Conservation (phyloP, 92 coral and sea anemone genomes). For the Palythoa grandiflora region DNA sequence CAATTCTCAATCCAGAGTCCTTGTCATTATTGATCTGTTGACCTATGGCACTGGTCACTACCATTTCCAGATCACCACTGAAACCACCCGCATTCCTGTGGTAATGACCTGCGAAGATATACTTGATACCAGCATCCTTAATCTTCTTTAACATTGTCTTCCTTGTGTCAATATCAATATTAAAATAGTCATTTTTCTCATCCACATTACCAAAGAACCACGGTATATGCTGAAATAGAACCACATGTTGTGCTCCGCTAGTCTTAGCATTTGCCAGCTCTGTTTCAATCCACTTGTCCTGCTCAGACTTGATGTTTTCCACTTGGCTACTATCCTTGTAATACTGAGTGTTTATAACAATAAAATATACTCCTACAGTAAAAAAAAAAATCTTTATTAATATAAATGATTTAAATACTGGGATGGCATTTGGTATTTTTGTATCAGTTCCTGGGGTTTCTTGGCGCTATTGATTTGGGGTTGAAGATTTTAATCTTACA, state of each 20-base stretch:
- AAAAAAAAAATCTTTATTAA: neutral
- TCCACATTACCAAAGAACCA: slow-evolving; percentile 81
- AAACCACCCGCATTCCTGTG: slow-evolving; percentile 98
- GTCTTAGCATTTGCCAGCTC: slow-evolving; percentile 81
- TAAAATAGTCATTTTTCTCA: slow-evolving; percentile 86
- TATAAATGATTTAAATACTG: too few relatives aligned
- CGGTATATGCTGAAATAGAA: slow-evolving; percentile 96
- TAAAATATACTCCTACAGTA: slow-evolving; percentile 89
- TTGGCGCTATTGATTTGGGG: too few relatives aligned
- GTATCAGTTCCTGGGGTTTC: too few relatives aligned
- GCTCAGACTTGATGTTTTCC: slow-evolving; percentile 70
- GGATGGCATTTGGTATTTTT: too few relatives aligned
- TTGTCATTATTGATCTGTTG: slow-evolving; percentile 90
- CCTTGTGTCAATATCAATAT: slow-evolving; percentile 70
- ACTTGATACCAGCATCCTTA: slow-evolving; percentile 87
- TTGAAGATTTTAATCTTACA: too few relatives aligned
- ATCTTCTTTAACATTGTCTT: slow-evolving; percentile 76
- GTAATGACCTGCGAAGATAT: slow-evolving; percentile 98
- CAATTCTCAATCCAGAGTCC: slow-evolving; percentile 94
- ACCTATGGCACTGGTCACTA: slow-evolving; percentile 97
- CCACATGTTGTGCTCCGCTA: slow-evolving; percentile 81
- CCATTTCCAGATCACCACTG: slow-evolving; percentile 89
- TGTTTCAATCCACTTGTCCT: slow-evolving; percentile 87
- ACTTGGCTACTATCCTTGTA: slow-evolving; percentile 91
- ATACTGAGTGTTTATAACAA: slow-evolving; percentile 93